Percentiles rank a stretch among this genome's conserved stretches.
Evolutionary conservation across 2,797 vertebrate species (phyloP).

Genomic region (Catharus ustulatus): DNA sequence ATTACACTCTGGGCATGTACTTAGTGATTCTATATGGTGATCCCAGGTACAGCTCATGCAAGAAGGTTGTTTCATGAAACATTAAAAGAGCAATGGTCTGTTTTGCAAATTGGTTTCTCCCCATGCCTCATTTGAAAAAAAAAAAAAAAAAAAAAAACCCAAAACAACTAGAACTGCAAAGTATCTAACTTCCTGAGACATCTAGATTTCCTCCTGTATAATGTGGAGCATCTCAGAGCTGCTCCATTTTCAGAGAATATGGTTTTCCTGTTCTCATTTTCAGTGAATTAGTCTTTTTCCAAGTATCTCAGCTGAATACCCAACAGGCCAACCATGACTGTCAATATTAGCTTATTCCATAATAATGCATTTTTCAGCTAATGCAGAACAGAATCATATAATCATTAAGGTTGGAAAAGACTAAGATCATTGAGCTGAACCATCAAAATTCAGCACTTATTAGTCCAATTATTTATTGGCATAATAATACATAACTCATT

Average conservation of each 20-base stretch:
- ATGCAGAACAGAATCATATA: background rate
- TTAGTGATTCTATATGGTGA: background rate
- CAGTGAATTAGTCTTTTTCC: background rate
- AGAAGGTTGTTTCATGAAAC: background rate
- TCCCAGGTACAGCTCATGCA: background rate
- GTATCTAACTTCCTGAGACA: background rate
- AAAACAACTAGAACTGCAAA: background rate
- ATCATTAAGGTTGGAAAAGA: background rate
- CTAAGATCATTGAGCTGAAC: background rate
- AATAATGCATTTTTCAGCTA: background rate
- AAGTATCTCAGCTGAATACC: background rate
- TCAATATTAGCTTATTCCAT: background rate
- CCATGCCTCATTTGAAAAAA: background rate
- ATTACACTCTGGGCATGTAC: background rate
- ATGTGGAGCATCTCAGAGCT: background rate
- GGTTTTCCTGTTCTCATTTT: background rate
- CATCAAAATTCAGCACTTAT: background rate
- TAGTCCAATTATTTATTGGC: background rate
- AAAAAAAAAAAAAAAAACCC: background rate
- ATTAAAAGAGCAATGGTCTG: background rate
- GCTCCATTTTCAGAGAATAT: background rate
- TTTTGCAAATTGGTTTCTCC: background rate
- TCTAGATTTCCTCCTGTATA: background rate
- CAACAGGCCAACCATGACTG: background rate
- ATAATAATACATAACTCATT: background rate